Evolutionary conservation across 2,888 invertebrate genomes (phyloP), one percentile per base, ranked within the genome.

Genomic region (Pachycephus smyrnensis): DNA sequence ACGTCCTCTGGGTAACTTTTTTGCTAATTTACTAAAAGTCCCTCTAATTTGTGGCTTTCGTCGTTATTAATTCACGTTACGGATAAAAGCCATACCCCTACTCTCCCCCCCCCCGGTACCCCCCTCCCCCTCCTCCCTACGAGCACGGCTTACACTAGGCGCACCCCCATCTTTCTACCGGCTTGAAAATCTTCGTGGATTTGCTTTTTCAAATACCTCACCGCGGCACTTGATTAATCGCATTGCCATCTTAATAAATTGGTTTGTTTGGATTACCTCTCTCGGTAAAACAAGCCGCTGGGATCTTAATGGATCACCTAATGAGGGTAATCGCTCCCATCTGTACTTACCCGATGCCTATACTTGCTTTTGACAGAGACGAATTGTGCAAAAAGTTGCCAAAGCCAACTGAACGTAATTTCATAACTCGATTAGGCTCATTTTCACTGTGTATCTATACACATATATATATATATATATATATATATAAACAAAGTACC

Each of bases 11-110:
- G 9, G 55, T 55, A 9, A 23, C 23, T 9, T 55, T 55, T 55
- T 36, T 81, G 82, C 81, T 83, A 85, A 84, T 84, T 85, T 84
- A 77, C 78, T 79, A 77, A 83, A 81, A 80, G 80, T 81, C 76
- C 73, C 77, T 40, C 69, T 73, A 75, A 79, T 78, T 80, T 79
- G 79, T 40, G 75, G 76, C 68, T 35, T 55, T 37, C 75, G 30
- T 32, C 75, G 75, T 82, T 81, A 85, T 82, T 82, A 85, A 82
- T 84, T 82, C 76, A 75, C 75, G 73, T 37, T 31, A 68, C 37
- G 32, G 31, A 37, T 36, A 73, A 73, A 76, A 71, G 73, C 76
- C 40, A 73, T 74, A 73, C 71, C 32, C 37, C 33, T 79, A n/a
- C 55, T 12, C 73, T 31, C n/a, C 71, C 30, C 73, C 33, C 23